Evolutionary conservation across 2,888 invertebrate genomes (phyloP).

Genomic region (Thymelicus lineola): DNA sequence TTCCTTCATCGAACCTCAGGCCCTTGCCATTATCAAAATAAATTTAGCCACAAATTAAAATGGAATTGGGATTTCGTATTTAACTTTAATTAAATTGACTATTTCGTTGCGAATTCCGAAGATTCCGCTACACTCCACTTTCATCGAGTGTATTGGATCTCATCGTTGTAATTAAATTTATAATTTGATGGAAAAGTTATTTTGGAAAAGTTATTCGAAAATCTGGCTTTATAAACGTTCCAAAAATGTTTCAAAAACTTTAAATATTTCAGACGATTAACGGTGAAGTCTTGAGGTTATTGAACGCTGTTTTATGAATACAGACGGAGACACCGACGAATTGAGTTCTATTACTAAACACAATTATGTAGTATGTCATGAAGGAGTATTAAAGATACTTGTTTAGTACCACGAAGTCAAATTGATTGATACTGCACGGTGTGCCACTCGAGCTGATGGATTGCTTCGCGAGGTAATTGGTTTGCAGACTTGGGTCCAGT

Average conservation of each 20-base stretch:
- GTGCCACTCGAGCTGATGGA: conserved; percentile 14
- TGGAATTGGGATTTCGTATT: conserved; percentile 30
- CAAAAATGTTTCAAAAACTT: background rate
- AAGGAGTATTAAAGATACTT: conserved; percentile 13
- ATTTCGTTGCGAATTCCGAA: conserved; percentile 19
- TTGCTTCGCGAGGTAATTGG: conserved; percentile 21
- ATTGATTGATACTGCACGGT: conserved; percentile 20
- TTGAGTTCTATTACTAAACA: background rate
- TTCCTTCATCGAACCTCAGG: conserved; percentile 23
- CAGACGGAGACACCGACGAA: background rate
- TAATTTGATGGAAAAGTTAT: conserved; percentile 24
- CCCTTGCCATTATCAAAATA: conserved; percentile 30
- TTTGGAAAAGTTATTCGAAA: background rate
- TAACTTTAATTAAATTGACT: conserved; percentile 29
- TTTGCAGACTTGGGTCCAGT: conserved; percentile 14
- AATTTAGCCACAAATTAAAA: conserved; percentile 27
- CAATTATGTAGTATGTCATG: background rate
- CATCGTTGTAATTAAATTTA: conserved; percentile 24
- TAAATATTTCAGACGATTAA: background rate
- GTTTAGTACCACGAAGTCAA: conserved; percentile 16
- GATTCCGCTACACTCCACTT: conserved; percentile 16
- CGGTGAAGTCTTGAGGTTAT: background rate
- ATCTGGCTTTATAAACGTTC: background rate
- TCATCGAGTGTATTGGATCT: conserved; percentile 6
- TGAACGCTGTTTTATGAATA: background rate